Evolutionary conservation across 1,140 invertebrate genomes (phyloP).

Genomic region (Anoplophora glabripennis): DNA sequence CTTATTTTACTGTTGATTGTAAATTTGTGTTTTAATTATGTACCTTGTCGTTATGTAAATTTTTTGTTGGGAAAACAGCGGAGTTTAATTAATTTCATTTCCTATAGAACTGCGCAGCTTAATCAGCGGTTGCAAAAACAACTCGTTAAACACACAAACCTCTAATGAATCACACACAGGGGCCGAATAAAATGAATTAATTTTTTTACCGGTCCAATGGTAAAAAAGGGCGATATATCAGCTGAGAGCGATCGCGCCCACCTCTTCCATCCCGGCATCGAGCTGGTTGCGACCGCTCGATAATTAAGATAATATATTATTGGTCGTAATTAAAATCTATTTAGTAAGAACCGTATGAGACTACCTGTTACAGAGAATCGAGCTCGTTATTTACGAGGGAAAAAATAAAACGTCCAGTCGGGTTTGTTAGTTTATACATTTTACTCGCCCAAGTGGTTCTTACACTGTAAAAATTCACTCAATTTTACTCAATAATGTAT

Average conservation of each 20-base stretch:
- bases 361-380: conserved; percentile 32
- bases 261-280: not conserved
- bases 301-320: conserved; percentile 42
- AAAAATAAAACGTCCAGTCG: conserved; percentile 4
- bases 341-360: conserved; percentile 30
- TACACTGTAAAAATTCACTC: no score
- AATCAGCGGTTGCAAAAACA: conserved; percentile 23
- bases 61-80: not conserved
- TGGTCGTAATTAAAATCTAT: conserved; percentile 42
- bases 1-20: no score
- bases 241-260: no score
- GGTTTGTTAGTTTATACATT: conserved; percentile 12
- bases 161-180: conserved; percentile 35
- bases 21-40: no score
- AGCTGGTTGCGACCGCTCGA: conserved; percentile 16
- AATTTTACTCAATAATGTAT: no score
- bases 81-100: conserved; percentile 26
- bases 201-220: conserved; percentile 26
- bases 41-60: no score
- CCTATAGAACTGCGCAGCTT: conserved; percentile 18
- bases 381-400: conserved; percentile 13
- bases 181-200: conserved; percentile 39
- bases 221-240: conserved; percentile 17
- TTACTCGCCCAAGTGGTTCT: no score
- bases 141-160: conserved; percentile 25